These are phyloP conservation scores for Omphaloscelis lunosa DNA, from an alignment of 2,888 invertebrate species.

Conservation along the genomic window DNA sequence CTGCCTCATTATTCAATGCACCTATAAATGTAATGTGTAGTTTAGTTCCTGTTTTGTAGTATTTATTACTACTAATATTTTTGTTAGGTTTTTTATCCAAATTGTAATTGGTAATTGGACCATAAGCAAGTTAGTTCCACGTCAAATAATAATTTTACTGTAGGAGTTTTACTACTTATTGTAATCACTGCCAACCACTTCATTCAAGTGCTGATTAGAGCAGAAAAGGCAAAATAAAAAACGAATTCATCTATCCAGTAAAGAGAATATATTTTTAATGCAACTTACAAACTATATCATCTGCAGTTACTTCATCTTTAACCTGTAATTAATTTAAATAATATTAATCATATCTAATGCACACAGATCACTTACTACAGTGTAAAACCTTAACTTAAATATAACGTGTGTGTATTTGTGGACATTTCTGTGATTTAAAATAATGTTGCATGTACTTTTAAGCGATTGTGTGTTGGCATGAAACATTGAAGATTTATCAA, in stretches of 20 bases:
- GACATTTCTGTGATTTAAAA: neutral
- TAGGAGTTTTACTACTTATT: neutral
- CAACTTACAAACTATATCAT: conserved; percentile 85
- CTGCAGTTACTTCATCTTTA: conserved; percentile 83
- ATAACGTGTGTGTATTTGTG: neutral
- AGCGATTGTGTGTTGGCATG: neutral
- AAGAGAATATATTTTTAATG: neutral
- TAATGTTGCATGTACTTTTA: neutral
- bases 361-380: neutral
- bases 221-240: neutral
- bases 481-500: neutral
- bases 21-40: conserved; percentile 66
- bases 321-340: conserved; percentile 75
- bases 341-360: neutral
- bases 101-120: neutral
- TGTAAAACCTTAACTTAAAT: neutral
- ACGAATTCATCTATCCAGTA: neutral
- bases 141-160: neutral
- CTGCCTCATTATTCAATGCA: conserved; percentile 76
- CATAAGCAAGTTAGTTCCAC: neutral
- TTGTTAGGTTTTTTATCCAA: neutral
- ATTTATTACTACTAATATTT: neutral
- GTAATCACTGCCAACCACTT: neutral
- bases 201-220: neutral
- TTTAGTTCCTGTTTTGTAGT: neutral